Conservation (phyloP, 2,888 invertebrate genomes). For the Heliconius aoede region DNA sequence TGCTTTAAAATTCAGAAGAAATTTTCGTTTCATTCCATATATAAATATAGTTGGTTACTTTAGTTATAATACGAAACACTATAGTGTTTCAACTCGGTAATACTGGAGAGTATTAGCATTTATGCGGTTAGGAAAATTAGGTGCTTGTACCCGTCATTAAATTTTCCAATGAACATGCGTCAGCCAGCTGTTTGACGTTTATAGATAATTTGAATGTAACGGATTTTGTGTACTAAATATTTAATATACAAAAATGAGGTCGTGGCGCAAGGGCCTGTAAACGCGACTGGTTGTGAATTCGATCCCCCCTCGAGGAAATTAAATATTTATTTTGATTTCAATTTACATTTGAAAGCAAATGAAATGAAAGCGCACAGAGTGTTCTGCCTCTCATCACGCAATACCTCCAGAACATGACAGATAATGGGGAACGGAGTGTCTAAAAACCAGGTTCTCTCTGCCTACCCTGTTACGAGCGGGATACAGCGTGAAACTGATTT, state of each 20-base stretch:
- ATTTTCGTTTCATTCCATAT: neutral
- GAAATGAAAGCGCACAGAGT: too few relatives aligned
- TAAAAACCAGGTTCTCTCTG: too few relatives aligned
- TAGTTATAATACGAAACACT: neutral
- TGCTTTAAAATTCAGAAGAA: neutral
- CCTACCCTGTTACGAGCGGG: too few relatives aligned
- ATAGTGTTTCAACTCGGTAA: conserved; percentile 26
- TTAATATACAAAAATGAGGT: neutral
- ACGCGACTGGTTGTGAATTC: too few relatives aligned
- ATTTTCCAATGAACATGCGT: conserved; percentile 17
- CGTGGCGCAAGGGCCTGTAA: too few relatives aligned
- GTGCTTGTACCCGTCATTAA: conserved; percentile 40
- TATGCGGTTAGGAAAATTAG: conserved; percentile 38
- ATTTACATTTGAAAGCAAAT: too few relatives aligned
- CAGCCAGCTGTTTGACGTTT: conserved; percentile 14
- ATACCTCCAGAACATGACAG: too few relatives aligned
- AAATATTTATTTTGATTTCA: too few relatives aligned
- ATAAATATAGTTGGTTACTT: neutral
- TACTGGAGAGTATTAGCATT: conserved; percentile 37
- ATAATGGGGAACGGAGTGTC: too few relatives aligned
- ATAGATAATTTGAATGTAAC: conserved; percentile 15
- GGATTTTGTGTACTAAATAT: neutral
- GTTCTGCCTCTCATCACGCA: too few relatives aligned
- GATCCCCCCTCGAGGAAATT: too few relatives aligned
- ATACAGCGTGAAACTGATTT: too few relatives aligned